Evolutionary conservation across 2,888 invertebrate genomes (phyloP), one percentile per base, ranked within the genome.

Genomic region (Erebia aethiops): DNA sequence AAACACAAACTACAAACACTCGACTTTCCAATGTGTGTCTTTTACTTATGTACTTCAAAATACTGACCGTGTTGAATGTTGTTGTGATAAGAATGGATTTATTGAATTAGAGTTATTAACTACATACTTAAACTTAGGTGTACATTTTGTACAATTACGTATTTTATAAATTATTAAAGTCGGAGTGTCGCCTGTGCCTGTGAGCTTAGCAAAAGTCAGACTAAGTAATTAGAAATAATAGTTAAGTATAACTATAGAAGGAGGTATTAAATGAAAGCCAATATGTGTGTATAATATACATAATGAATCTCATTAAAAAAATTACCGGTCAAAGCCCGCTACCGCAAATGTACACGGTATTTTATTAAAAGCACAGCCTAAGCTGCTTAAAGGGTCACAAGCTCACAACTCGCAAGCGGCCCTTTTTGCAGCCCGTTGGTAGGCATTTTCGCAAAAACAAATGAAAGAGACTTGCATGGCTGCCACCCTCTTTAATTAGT

Each of bases 401-500:
- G 73, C 73, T 71, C 35, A 35, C 35, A 7, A 35, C 35, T 35
- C 71, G 73, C 70, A 52, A 74, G 70, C 74, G 72, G 62, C 58
- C 58, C 70, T 78, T 75, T 78, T 76, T 76, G 66, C 75, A 71
- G 71, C 70, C 46, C 58, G 74, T 71, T 67, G 69, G 71, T 70
- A 72, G 73, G 64, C 52, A 13, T 64, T 71, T 71, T 75, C 71
- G 78, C 76, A 80, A 79, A 81, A 79, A 79, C 81, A 78, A 80
- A 78, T 75, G 79, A 76, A 78, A 77, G 76, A 75, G 77, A 77
- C 77, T 78, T 77, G 77, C 77, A 79, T 76, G 77, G 78, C 77
- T 76, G 74, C 79, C 78, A 79, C 80, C 80, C 80, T 76, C 76
- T 79, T 81, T 82, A 81, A 81, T 82, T 81, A 82, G 79, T 77